These are phyloP conservation scores for Agrotis clavis DNA, from an alignment of 2,888 invertebrate genomes.

Conservation along the genomic window DNA sequence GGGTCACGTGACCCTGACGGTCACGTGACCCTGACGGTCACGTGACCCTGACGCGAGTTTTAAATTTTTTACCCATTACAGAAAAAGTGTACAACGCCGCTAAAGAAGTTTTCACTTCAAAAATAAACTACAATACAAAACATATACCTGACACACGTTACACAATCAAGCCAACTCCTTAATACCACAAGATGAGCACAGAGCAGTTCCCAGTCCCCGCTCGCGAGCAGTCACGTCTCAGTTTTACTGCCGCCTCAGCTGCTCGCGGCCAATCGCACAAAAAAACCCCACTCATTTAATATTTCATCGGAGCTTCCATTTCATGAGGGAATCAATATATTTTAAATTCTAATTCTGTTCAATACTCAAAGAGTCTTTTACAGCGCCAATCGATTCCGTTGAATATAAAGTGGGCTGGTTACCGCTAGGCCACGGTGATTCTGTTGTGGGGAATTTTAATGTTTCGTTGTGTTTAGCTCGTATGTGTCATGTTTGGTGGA, in stretches of 20 bases:
- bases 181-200: slow-evolving; percentile 39
- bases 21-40: no score
- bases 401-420: slow-evolving; percentile 82
- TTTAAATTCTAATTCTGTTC: slow-evolving; percentile 88
- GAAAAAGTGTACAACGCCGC: no score
- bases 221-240: slow-evolving; percentile 81
- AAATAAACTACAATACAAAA: background rate
- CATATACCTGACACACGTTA: slow-evolving; percentile 23
- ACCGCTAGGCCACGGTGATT: slow-evolving; percentile 67
- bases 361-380: slow-evolving; percentile 81
- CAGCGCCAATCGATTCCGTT: slow-evolving; percentile 82
- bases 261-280: slow-evolving; percentile 85
- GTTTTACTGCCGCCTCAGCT: slow-evolving; percentile 89
- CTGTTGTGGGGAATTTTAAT: slow-evolving; percentile 66
- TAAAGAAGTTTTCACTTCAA: no score
- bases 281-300: slow-evolving; percentile 71
- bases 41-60: no score
- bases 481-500: slow-evolving; percentile 35
- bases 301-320: slow-evolving; percentile 79
- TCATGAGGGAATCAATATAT: slow-evolving; percentile 87
- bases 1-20: no score
- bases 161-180: slow-evolving; percentile 50
- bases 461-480: slow-evolving; percentile 55
- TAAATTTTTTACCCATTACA: no score
- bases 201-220: slow-evolving; percentile 29